A percentile compares a stretch with the other conserved stretches of the same genome.
Conservation (phyloP, 1,140 invertebrate genomes). For the Aplysia californica region DNA sequence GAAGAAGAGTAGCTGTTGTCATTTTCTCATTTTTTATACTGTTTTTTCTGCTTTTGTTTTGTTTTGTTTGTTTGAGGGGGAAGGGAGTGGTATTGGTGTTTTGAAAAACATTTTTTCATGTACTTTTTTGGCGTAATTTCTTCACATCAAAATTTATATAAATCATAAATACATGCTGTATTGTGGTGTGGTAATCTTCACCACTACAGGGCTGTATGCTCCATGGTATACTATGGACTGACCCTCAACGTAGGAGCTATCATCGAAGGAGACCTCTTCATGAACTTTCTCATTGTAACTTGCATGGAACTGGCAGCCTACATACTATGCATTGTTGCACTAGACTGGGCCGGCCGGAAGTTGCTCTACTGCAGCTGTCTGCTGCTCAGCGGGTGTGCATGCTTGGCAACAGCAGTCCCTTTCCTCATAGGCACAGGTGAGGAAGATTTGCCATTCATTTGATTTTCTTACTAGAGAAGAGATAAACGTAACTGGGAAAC, state of each 20-base stretch:
- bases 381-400: neutral
- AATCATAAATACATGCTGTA: too few relatives aligned
- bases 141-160: too few relatives aligned
- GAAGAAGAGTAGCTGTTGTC: too few relatives aligned
- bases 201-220: slow-evolving; percentile 39
- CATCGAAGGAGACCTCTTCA: slow-evolving; percentile 49
- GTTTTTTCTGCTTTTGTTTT: too few relatives aligned
- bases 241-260: slow-evolving; percentile 64
- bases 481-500: too few relatives aligned
- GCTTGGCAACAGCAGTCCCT: neutral
- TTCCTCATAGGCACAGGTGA: neutral
- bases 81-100: too few relatives aligned
- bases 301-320: neutral
- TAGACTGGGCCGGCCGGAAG: neutral
- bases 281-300: slow-evolving; percentile 41
- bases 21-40: too few relatives aligned
- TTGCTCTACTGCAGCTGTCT: neutral
- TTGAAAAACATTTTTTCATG: too few relatives aligned
- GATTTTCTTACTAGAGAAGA: too few relatives aligned
- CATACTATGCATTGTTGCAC: neutral
- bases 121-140: too few relatives aligned
- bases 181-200: neutral
- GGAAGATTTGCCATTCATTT: too few relatives aligned
- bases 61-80: too few relatives aligned
- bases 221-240: slow-evolving; percentile 66